These are phyloP conservation scores for Dexiosoma caninum DNA, from an alignment of 2,888 invertebrate species.

Conservation along the genomic window DNA sequence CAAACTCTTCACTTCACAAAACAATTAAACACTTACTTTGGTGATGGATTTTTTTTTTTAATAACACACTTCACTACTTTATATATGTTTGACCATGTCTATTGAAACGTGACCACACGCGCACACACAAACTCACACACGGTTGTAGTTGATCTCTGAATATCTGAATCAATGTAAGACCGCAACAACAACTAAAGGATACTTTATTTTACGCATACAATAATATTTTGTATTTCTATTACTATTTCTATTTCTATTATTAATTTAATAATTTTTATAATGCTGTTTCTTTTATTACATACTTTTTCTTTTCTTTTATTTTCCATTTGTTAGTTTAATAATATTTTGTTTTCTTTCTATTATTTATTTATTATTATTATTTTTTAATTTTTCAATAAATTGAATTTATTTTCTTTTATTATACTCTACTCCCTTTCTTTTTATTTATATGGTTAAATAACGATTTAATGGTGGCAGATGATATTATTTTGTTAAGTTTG, in stretches of 20 bases:
- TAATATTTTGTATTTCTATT: constrained; percentile 4
- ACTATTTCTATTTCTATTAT: constrained; percentile 20
- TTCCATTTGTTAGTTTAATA: constrained; percentile 2
- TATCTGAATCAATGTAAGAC: constrained; percentile 48
- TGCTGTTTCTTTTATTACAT: background rate
- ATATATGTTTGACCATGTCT: background rate
- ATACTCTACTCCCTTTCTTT: constrained; percentile 8
- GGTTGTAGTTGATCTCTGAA: constrained; percentile 50
- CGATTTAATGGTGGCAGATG: background rate
- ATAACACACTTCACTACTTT: constrained; percentile 8
- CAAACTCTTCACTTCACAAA: constrained; percentile 24
- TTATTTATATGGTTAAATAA: constrained; percentile 30
- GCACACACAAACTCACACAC: background rate
- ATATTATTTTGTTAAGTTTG: background rate
- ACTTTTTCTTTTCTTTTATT: constrained; percentile 10
- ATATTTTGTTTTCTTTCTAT: constrained; percentile 6
- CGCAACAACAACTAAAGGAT: constrained; percentile 20
- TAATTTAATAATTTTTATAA: constrained; percentile 8
- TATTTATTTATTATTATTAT: constrained; percentile 11
- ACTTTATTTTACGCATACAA: background rate
- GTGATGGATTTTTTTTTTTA: constrained; percentile 40
- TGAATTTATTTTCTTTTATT: constrained; percentile 22
- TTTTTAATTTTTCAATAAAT: constrained; percentile 44
- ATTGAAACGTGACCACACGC: background rate
- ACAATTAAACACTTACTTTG: constrained; percentile 33